Conservation (phyloP, 2,888 invertebrate genomes). For the Cinara cedri region DNA sequence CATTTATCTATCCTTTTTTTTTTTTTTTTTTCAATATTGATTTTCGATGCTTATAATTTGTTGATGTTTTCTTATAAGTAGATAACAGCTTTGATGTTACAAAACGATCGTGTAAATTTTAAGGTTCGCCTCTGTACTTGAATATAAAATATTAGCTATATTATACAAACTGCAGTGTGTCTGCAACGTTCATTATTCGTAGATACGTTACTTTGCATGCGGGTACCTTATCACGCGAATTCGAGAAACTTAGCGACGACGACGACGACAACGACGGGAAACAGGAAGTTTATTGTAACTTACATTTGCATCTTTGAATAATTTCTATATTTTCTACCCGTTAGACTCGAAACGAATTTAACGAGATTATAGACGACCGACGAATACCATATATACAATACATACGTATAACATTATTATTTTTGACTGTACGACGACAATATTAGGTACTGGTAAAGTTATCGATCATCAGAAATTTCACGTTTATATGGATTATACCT, state of each 20-base stretch:
- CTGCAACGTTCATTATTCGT: background rate
- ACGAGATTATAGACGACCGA: background rate
- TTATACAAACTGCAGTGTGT: background rate
- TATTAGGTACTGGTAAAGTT: too few relatives aligned
- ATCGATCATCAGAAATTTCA: too few relatives aligned
- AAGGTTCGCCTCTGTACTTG: background rate
- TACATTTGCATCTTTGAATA: slow-evolving; percentile 16
- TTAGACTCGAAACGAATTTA: slow-evolving; percentile 16
- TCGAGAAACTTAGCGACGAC: background rate
- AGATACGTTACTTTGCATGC: slow-evolving; percentile 11
- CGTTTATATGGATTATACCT: too few relatives aligned
- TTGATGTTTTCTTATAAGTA: too few relatives aligned
- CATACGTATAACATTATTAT: background rate
- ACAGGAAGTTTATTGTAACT: slow-evolving; percentile 3
- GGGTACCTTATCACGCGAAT: slow-evolving; percentile 5
- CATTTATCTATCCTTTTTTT: too few relatives aligned
- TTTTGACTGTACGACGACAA: too few relatives aligned
- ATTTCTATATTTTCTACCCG: slow-evolving; percentile 20
- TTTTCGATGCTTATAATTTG: too few relatives aligned
- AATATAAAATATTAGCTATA: background rate
- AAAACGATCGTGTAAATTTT: slow-evolving; percentile 15
- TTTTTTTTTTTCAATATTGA: too few relatives aligned
- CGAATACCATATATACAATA: background rate
- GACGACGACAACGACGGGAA: background rate
- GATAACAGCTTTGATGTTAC: too few relatives aligned